phyloP scores from a whole-genome alignment of 2,888 invertebrate species.

The Apotomis capreana region DNA sequence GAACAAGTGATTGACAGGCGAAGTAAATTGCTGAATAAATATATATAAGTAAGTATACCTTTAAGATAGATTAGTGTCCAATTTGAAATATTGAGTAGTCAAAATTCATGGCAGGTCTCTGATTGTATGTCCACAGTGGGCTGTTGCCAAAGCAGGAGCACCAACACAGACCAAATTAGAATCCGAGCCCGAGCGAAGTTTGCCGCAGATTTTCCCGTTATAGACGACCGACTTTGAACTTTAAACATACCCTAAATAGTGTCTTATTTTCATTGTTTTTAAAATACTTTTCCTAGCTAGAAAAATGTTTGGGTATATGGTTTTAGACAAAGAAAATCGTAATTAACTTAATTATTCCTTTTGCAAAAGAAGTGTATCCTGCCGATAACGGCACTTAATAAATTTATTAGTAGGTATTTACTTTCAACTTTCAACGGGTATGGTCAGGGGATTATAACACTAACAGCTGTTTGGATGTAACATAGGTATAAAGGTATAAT shows the following conservation, averaged over 20 bases:
- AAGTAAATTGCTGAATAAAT: too few species aligned
- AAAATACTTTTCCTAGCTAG: background rate
- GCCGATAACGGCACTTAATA: background rate
- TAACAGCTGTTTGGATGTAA: background rate
- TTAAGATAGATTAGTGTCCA: background rate
- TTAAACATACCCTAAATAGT: background rate
- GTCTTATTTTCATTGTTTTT: background rate
- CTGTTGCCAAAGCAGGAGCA: background rate
- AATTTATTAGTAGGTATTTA: background rate
- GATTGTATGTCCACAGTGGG: slow-evolving; percentile 1
- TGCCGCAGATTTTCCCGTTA: background rate
- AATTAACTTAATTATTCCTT: background rate
- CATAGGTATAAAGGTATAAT: too few species aligned
- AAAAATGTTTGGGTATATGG: background rate
- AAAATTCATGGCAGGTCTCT: background rate
- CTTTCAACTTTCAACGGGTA: background rate
- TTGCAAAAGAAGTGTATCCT: background rate
- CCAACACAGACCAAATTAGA: background rate
- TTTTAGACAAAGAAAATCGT: background rate
- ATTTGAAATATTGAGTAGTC: background rate
- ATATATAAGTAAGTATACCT: too few species aligned
- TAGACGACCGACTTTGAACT: background rate
- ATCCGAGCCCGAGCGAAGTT: background rate
- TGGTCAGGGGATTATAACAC: background rate
- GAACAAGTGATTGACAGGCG: too few species aligned